These are phyloP conservation scores for Latrodectus geometricus DNA, from an alignment of 1,140 invertebrate genomes.

Conservation along the genomic window DNA sequence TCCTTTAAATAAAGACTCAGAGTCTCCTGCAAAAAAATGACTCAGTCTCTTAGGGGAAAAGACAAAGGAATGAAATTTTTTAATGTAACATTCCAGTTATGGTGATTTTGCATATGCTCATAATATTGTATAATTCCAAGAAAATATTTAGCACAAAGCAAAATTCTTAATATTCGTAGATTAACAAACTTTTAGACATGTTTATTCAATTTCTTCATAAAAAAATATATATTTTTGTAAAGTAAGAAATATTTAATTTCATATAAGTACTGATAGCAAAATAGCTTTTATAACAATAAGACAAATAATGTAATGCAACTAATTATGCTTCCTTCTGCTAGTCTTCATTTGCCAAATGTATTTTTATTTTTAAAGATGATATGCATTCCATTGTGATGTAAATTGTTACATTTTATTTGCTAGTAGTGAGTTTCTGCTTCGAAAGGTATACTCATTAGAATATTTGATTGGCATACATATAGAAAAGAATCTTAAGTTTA, in stretches of 20 bases:
- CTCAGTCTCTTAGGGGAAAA: background rate
- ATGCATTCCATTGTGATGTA: conserved; percentile 38
- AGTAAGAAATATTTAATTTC: background rate
- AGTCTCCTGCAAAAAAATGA: background rate
- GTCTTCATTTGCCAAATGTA: conserved; percentile 52
- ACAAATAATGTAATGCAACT: conserved; percentile 27
- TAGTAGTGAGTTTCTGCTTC: too few relatives aligned
- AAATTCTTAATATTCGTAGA: background rate
- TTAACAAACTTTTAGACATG: background rate
- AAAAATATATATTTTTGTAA: conserved; percentile 1
- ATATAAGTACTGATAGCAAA: conserved; percentile 1
- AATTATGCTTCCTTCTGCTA: conserved; percentile 35
- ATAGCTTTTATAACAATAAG: conserved; percentile 24
- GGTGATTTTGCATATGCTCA: background rate
- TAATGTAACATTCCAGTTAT: conserved; percentile 13
- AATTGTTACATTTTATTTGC: too few relatives aligned
- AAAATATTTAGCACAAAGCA: background rate
- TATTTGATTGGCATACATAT: too few relatives aligned
- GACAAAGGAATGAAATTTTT: background rate
- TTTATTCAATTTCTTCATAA: background rate
- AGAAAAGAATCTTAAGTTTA: too few relatives aligned
- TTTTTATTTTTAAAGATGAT: conserved; percentile 13
- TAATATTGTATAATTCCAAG: background rate
- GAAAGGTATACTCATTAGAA: too few relatives aligned
- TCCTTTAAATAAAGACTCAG: background rate